Base-by-base conservation (phyloP, 1,140 invertebrate genomes). In the Zophobas morio region DNA sequence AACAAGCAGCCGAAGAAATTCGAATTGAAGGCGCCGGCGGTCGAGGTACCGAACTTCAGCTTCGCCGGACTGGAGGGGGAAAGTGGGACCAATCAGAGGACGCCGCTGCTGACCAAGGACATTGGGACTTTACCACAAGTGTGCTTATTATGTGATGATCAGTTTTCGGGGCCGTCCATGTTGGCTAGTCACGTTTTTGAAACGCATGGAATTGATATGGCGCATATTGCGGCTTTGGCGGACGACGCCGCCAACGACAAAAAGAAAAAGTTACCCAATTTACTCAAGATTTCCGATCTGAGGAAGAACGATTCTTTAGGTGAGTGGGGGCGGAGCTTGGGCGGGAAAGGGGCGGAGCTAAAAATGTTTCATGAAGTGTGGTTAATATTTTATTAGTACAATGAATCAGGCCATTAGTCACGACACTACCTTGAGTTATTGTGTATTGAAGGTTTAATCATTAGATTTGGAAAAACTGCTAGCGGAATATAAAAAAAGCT, bases 281-380 rank as follows among this genome's bases (percentile, higher is more conserved):
- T 86, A 56, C 79, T 86, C 4, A 86, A 86, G 75, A 86, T 86
- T 35, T 81, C 83, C 6, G 85, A 86, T 80, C 74, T 86, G 37
- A 86, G 81, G 74, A 80, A 74, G 34, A 84, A 46, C 74, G 79
- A 82, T 32, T 80, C 78, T 51, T 49, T 76, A 37, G 83, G 82
- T 82, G 72, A 80, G 75, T 80, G 37, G 35, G 20, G 37, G 57
- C 57, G 57, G n/a, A 8, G 37, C 5, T 4, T 5, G 53, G n/a
- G 20, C 4, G 20, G 20, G 53, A 3, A 56, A 20, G 3, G 53
- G 34, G 3, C 53, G 34, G 20, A 20, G 20, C 20, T 20, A 20
- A 20, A 20, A 20, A 20, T 20, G 20, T 20, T 20, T 20, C 20
- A 20, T 20, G 20, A 20, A 20, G 20, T 20, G 20, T 20, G 20